Conservation (phyloP, 2,888 invertebrate genomes). For the Pristionchus mayeri region DNA sequence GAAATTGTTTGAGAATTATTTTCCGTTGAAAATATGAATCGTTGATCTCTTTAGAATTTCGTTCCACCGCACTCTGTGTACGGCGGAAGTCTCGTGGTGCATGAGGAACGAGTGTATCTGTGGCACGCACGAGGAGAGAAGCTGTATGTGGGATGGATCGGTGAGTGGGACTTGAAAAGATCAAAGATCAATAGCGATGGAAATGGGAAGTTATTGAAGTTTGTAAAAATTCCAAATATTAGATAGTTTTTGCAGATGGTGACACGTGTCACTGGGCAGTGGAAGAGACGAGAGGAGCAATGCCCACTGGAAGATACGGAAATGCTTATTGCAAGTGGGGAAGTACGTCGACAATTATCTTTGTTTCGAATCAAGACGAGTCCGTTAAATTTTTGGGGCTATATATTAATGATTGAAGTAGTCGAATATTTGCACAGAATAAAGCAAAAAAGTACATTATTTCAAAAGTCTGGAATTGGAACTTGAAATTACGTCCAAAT, state of each 20-base stretch:
- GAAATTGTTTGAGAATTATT: too few species aligned
- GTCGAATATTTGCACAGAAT: too few species aligned
- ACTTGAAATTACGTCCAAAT: too few species aligned
- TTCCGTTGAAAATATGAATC: too few species aligned
- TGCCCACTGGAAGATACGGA: not conserved
- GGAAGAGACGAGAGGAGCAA: not conserved
- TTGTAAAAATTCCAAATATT: too few species aligned
- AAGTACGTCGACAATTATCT: not conserved
- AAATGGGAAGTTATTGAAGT: too few species aligned
- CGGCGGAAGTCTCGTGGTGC: not conserved
- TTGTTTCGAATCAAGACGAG: too few species aligned
- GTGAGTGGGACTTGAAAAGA: not conserved
- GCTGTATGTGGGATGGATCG: constrained; percentile 33
- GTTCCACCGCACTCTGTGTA: constrained; percentile 3
- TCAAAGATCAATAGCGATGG: too few species aligned
- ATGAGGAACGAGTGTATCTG: not conserved
- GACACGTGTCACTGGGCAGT: not conserved
- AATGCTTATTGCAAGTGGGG: not conserved
- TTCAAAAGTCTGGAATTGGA: too few species aligned
- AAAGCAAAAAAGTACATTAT: too few species aligned
- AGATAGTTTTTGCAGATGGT: not conserved
- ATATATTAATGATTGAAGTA: too few species aligned
- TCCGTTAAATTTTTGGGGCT: too few species aligned
- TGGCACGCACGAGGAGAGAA: constrained; percentile 8
- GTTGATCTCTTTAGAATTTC: not conserved